These are phyloP conservation scores for Rhabditophanes sp. DNA, from an alignment of 2,888 invertebrate genomes.

Conservation along the genomic window DNA sequence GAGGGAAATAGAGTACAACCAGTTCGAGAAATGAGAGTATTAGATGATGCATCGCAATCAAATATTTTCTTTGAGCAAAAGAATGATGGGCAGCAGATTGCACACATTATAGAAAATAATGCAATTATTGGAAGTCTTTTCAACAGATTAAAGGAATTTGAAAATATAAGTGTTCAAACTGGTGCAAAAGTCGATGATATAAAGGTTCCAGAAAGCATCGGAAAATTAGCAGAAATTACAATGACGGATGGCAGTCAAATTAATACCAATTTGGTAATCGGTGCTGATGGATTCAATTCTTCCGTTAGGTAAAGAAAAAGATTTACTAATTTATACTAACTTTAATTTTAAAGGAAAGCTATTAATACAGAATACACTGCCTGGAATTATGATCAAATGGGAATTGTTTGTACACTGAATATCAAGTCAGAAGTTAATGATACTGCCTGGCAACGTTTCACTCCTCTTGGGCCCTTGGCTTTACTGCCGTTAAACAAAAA, in stretches of 20 bases:
- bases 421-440: conserved; percentile 56
- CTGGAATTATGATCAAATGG: conserved; percentile 74
- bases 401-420: conserved; percentile 74
- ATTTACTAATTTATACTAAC: not conserved
- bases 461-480: conserved; percentile 79
- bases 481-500: conserved; percentile 65
- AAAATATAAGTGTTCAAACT: conserved; percentile 50
- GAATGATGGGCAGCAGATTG: conserved; percentile 59
- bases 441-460: conserved; percentile 87
- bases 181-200: conserved; percentile 49
- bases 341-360: conserved; percentile 49
- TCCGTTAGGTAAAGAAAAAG: too few species aligned
- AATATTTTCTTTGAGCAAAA: conserved; percentile 68
- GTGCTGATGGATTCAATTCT: conserved; percentile 3
- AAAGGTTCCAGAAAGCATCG: conserved; percentile 11
- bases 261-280: conserved; percentile 47
- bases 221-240: conserved; percentile 41
- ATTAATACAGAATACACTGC: conserved; percentile 66
- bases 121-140: conserved; percentile 62
- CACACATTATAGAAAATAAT: conserved; percentile 85
- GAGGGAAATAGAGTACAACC: conserved; percentile 56
- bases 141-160: conserved; percentile 33
- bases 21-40: conserved; percentile 76
- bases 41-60: conserved; percentile 80
- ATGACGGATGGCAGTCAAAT: conserved; percentile 45